Conservation (phyloP, 1,140 invertebrate species). For the Orius laevigatus region DNA sequence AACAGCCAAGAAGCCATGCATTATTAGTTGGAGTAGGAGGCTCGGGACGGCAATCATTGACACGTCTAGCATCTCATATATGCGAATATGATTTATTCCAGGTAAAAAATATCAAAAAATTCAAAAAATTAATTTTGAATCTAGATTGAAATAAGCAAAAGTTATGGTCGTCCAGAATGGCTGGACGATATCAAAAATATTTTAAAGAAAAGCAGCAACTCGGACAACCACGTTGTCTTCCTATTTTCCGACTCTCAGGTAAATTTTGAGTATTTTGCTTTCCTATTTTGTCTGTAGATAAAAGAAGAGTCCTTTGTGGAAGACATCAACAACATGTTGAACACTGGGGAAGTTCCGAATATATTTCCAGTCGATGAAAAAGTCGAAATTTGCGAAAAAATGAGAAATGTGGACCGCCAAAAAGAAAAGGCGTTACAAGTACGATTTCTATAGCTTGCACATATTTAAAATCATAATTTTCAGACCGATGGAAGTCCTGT, state of each 20-base stretch:
- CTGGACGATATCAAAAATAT: constrained; percentile 76
- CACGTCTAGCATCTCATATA: constrained; percentile 78
- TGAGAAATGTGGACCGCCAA: constrained; percentile 77
- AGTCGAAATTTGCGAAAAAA: constrained; percentile 84
- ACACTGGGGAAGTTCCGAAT: constrained; percentile 87
- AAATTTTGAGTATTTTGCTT: constrained; percentile 10
- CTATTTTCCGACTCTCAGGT: constrained; percentile 80
- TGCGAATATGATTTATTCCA: constrained; percentile 80
- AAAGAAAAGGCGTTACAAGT: constrained; percentile 69
- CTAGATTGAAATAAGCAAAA: constrained; percentile 59
- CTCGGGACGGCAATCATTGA: constrained; percentile 79
- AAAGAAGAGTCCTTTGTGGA: constrained; percentile 88
- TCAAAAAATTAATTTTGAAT: background rate
- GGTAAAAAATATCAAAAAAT: constrained; percentile 19
- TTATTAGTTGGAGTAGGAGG: constrained; percentile 80
- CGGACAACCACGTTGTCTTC: constrained; percentile 77
- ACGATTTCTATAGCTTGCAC: background rate
- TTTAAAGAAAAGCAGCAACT: constrained; percentile 56
- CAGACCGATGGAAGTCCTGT: constrained; percentile 78
- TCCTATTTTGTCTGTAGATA: constrained; percentile 40
- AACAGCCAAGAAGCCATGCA: constrained; percentile 74
- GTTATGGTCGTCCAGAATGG: constrained; percentile 73
- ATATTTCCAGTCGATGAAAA: constrained; percentile 79
- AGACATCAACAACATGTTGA: constrained; percentile 85
- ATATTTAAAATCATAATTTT: constrained; percentile 18